Percentiles rank a stretch among this genome's conserved stretches.
Evolutionary conservation across 2,113 vertebrate species (phyloP).

Genomic region (Chionis minor): DNA sequence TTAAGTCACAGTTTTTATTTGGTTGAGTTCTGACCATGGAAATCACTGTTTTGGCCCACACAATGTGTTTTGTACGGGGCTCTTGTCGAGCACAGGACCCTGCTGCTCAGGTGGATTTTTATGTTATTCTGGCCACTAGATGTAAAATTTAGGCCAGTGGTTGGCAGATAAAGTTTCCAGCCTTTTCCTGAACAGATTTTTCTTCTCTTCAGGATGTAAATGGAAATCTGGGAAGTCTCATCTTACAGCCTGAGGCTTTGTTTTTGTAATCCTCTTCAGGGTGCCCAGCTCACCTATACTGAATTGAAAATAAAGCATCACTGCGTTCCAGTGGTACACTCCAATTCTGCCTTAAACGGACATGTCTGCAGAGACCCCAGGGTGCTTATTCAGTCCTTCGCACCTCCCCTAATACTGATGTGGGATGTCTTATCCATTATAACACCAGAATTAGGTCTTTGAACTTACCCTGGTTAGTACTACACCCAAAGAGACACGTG

Average conservation of each 20-base stretch:
- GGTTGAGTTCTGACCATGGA: background rate
- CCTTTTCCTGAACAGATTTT: background rate
- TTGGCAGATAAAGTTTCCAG: background rate
- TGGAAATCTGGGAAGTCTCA: background rate
- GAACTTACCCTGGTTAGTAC: background rate
- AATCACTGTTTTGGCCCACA: background rate
- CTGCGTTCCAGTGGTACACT: background rate
- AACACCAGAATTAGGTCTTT: background rate
- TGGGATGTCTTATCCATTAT: background rate
- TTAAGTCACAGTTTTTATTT: background rate
- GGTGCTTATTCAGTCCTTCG: background rate
- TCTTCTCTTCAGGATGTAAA: background rate
- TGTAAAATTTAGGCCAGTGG: background rate
- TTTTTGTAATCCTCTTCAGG: background rate
- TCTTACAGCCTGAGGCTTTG: background rate
- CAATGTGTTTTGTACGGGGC: rapidly evolving
- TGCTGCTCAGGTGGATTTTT: background rate
- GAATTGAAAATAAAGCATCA: background rate
- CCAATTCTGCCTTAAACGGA: background rate
- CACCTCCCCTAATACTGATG: background rate
- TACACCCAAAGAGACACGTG: background rate
- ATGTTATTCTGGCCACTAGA: background rate
- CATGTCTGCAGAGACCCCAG: background rate
- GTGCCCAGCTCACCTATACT: background rate
- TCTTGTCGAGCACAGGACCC: background rate